phyloP scores from a whole-genome alignment of 2,888 invertebrate species.

The Entomobrya multifasciata region DNA sequence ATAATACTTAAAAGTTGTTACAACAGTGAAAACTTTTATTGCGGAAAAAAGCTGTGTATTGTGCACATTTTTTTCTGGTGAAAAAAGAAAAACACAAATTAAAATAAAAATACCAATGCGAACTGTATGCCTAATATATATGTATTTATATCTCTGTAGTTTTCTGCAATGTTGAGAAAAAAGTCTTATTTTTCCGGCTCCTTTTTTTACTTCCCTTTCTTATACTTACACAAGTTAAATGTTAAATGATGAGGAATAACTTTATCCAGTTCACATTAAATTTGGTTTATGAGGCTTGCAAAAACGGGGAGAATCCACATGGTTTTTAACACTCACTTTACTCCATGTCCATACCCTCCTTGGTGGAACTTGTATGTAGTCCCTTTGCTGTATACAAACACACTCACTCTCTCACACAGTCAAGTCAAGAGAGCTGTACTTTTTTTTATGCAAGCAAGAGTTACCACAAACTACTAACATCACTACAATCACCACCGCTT shows the following conservation, averaged over 20 bases:
- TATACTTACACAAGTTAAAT: slow-evolving; percentile 53
- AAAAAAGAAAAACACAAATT: neutral
- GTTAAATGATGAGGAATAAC: slow-evolving; percentile 78
- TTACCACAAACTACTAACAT: slow-evolving; percentile 27
- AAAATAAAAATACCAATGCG: slow-evolving; percentile 21
- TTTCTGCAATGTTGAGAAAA: slow-evolving; percentile 23
- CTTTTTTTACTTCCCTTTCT: slow-evolving; percentile 12
- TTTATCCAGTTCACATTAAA: slow-evolving; percentile 78
- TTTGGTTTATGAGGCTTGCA: slow-evolving; percentile 75
- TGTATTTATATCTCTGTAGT: neutral
- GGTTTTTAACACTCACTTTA: slow-evolving; percentile 73
- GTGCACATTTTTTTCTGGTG: neutral
- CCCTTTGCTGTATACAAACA: neutral
- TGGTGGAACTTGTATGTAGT: neutral
- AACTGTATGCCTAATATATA: slow-evolving; percentile 11
- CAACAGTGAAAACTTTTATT: neutral
- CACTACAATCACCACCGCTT: neutral
- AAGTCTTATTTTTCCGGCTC: neutral
- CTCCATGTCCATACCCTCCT: neutral
- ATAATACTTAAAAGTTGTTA: too few relatives aligned
- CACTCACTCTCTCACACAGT: neutral
- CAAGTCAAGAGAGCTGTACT: slow-evolving; percentile 1
- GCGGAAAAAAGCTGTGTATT: too few relatives aligned
- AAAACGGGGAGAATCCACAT: slow-evolving; percentile 70
- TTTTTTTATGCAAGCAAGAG: slow-evolving; percentile 21